Conservation (phyloP, 2,888 invertebrate genomes). For the Celastrina argiolus region DNA sequence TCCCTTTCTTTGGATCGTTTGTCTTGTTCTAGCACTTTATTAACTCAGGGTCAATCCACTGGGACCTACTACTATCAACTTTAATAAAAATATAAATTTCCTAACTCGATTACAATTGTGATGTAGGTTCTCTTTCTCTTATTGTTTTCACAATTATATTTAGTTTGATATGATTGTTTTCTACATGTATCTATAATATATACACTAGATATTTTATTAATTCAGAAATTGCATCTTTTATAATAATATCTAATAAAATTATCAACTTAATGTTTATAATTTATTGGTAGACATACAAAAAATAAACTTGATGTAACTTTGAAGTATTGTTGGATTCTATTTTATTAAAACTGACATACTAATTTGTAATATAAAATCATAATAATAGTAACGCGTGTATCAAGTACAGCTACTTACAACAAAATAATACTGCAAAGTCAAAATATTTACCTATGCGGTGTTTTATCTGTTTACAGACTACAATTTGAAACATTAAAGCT, state of each 20-base stretch:
- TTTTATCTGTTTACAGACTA: conserved; percentile 53
- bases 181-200: background rate
- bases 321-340: too few relatives aligned
- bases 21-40: conserved; percentile 61
- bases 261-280: too few relatives aligned
- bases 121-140: background rate
- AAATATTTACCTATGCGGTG: background rate
- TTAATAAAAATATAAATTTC: conserved; percentile 40
- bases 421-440: background rate
- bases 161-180: background rate
- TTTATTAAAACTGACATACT: too few relatives aligned
- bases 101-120: background rate
- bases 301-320: too few relatives aligned
- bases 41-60: conserved; percentile 60
- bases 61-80: conserved; percentile 51
- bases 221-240: background rate
- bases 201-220: too few relatives aligned
- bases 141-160: background rate
- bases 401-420: too few relatives aligned
- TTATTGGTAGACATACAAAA: too few relatives aligned
- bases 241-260: background rate
- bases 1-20: conserved; percentile 59
- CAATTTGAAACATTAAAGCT: conserved; percentile 54
- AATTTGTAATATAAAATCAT: too few relatives aligned
- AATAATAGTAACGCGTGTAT: too few relatives aligned